Evolutionary conservation across 2,113 vertebrate genomes (phyloP).

Genomic region (Lasiurus cinereus): DNA sequence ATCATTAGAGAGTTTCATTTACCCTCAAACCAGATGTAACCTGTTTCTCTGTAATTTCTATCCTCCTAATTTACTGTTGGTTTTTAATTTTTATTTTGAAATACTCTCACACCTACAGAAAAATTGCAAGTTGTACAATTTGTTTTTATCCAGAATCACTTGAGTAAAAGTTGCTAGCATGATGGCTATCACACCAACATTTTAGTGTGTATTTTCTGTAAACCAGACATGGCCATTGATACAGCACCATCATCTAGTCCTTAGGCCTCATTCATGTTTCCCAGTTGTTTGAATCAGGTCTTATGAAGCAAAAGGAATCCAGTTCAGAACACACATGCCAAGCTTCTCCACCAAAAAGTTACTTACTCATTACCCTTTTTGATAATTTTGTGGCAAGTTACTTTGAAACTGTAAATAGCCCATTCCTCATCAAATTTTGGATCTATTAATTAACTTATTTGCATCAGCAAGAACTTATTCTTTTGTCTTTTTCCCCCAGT

Average conservation of each 20-base stretch:
- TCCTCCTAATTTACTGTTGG: conserved; percentile 6
- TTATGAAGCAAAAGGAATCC: conserved; percentile 12
- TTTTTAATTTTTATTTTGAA: conserved; percentile 60
- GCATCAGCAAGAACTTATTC: neutral
- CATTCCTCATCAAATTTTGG: neutral
- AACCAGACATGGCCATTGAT: neutral
- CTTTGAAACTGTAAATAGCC: neutral
- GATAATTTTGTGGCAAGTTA: neutral
- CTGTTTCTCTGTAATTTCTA: neutral
- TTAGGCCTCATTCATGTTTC: neutral
- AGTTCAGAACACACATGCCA: neutral
- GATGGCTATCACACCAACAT: neutral
- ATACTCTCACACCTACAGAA: neutral
- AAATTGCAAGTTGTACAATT: neutral
- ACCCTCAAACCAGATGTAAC: neutral
- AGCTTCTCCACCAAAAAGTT: neutral
- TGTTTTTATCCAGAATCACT: neutral
- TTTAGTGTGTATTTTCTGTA: neutral
- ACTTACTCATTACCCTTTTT: neutral
- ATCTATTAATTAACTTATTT: neutral
- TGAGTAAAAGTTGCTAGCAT: neutral
- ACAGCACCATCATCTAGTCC: neutral
- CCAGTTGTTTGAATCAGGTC: neutral
- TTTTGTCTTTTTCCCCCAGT: neutral
- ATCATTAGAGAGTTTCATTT: neutral